A percentile compares a stretch with the other conserved stretches of the same genome.
phyloP scores from a whole-genome alignment of 2,113 vertebrate genomes.

The Osmerus mordax region DNA sequence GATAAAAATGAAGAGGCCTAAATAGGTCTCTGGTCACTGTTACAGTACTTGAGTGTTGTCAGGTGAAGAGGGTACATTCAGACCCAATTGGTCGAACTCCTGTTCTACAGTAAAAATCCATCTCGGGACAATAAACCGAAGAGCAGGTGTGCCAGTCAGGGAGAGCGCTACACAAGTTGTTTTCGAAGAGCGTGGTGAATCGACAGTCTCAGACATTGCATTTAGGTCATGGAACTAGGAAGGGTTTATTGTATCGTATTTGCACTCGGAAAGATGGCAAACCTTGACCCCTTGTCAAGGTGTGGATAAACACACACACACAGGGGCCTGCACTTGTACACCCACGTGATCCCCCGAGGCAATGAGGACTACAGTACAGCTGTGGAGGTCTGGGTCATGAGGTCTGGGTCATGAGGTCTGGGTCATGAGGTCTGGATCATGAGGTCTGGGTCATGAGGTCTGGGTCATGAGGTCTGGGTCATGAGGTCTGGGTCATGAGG shows the following conservation, averaged over 20 bases:
- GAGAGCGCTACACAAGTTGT: conserved; percentile 36
- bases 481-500: no score
- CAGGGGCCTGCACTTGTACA: background rate
- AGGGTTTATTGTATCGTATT: conserved; percentile 39
- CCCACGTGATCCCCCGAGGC: background rate
- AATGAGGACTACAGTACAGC: background rate
- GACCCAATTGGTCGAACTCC: conserved; percentile 41
- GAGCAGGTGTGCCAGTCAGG: conserved; percentile 45
- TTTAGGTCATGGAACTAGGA: conserved; percentile 45
- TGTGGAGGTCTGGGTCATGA: no score
- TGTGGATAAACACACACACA: background rate
- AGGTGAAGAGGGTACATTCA: conserved; percentile 41
- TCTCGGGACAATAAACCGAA: conserved; percentile 54
- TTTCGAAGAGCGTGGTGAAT: conserved; percentile 55
- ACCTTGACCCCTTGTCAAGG: conserved; percentile 7
- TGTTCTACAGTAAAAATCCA: conserved; percentile 48
- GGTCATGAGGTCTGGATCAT: no score
- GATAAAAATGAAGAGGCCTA: background rate
- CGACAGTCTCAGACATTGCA: conserved; percentile 43
- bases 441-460: no score
- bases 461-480: no score
- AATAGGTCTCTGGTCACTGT: conserved; percentile 27
- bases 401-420: no score
- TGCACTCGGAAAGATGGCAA: conserved; percentile 18
- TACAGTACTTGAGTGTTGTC: conserved; percentile 41